phyloP scores from a whole-genome alignment of 2,888 invertebrate genomes.

The Petrophora chlorosata region DNA sequence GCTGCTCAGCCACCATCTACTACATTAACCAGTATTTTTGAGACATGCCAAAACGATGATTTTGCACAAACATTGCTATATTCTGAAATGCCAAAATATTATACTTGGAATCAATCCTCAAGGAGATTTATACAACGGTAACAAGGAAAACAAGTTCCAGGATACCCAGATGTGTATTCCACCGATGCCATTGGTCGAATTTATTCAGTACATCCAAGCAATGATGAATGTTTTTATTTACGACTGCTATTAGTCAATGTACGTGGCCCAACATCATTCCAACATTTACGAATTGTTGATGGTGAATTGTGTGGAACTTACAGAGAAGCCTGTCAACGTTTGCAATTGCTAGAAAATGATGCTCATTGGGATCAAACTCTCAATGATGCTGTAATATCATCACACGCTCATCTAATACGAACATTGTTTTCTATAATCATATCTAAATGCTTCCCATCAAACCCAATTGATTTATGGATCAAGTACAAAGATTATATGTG shows the following conservation, averaged over 20 bases:
- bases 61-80: conserved; percentile 21
- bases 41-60: conserved; percentile 14
- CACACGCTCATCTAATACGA: neutral
- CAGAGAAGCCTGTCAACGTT: conserved; percentile 41
- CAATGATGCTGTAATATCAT: conserved; percentile 2
- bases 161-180: conserved; percentile 12
- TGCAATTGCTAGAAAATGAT: conserved; percentile 41
- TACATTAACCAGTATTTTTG: conserved; percentile 20
- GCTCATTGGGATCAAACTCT: conserved; percentile 30
- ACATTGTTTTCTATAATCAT: neutral
- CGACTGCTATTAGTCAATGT: conserved; percentile 24
- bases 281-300: conserved; percentile 24
- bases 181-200: conserved; percentile 23
- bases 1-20: conserved; percentile 13
- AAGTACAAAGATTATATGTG: neutral
- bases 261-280: conserved; percentile 29
- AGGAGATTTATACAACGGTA: conserved; percentile 5
- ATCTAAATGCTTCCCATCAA: neutral
- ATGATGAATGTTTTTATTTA: conserved; percentile 16
- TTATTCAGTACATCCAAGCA: conserved; percentile 22
- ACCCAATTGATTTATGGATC: neutral
- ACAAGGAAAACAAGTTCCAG: conserved; percentile 2
- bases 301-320: conserved; percentile 17
- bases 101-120: conserved; percentile 22
- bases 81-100: conserved; percentile 20